Evolutionary conservation across 2,888 invertebrate species (phyloP).

Genomic region (Ormyrus thymus): DNA sequence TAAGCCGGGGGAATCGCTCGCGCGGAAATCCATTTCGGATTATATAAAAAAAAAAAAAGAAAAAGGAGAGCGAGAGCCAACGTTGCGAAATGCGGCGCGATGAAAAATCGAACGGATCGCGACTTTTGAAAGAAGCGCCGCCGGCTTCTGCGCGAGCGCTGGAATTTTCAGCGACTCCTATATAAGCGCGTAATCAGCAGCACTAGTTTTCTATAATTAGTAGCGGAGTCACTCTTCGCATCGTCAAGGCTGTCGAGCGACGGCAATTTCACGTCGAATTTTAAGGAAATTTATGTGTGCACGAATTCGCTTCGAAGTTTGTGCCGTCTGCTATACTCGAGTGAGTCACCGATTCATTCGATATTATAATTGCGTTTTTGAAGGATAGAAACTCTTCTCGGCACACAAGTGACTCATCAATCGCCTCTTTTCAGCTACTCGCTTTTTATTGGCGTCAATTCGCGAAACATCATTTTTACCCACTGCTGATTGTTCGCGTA

Average conservation of each 20-base stretch:
- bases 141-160: neutral
- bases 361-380: conserved; percentile 1
- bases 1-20: neutral
- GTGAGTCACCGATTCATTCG: conserved; percentile 25
- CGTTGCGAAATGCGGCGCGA: too few species aligned
- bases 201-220: conserved; percentile 41
- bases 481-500: too few species aligned
- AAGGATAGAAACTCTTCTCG: too few species aligned
- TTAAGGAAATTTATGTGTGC: conserved; percentile 3
- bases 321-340: neutral
- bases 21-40: too few species aligned
- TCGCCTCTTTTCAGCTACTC: too few species aligned
- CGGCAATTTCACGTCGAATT: conserved; percentile 1
- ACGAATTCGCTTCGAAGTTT: neutral
- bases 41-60: too few species aligned
- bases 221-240: conserved; percentile 13
- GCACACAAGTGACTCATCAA: too few species aligned
- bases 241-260: conserved; percentile 35
- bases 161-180: conserved; percentile 1
- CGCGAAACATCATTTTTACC: too few species aligned
- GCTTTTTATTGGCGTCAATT: too few species aligned
- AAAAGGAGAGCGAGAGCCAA: too few species aligned
- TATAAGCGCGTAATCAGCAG: conserved; percentile 12
- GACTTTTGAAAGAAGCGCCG: too few species aligned
- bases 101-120: too few species aligned